Evolutionary conservation across 2,797 vertebrate species (phyloP).

Genomic region (Esox lucius): DNA sequence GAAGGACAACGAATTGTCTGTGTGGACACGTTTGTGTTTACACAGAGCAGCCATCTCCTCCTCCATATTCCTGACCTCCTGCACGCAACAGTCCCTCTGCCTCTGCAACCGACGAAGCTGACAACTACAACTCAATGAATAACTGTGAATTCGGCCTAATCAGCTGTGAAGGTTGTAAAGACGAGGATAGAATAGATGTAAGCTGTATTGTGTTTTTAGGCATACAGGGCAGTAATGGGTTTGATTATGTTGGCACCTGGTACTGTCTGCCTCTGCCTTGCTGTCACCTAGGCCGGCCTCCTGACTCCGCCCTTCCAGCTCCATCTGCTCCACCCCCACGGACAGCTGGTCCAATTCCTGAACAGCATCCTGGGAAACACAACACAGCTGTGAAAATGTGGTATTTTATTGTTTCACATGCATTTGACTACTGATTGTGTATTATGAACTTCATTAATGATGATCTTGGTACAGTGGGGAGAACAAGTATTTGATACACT

Average conservation of each 20-base stretch:
- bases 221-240: neutral
- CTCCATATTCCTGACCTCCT: slow-evolving; percentile 50
- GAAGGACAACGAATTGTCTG: slow-evolving; percentile 25
- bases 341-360: slow-evolving; percentile 48
- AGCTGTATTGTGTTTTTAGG: neutral
- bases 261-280: slow-evolving; percentile 45
- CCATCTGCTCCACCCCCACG: slow-evolving; percentile 51
- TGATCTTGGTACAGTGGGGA: too few species aligned
- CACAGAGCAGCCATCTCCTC: slow-evolving; percentile 39
- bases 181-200: neutral
- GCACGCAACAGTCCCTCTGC: slow-evolving; percentile 45
- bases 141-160: neutral
- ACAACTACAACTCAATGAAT: slow-evolving; percentile 50
- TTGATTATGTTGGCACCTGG: slow-evolving; percentile 52
- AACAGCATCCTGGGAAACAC: slow-evolving; percentile 57
- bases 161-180: neutral
- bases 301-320: slow-evolving; percentile 50
- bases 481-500: too few species aligned
- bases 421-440: too few species aligned
- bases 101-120: slow-evolving; percentile 56
- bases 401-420: too few species aligned
- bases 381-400: neutral
- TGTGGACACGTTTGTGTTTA: slow-evolving; percentile 26
- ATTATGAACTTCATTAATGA: too few species aligned
- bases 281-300: slow-evolving; percentile 49